These are phyloP conservation scores for Mustelus asterias DNA, from an alignment of 2,113 vertebrate species.

Conservation along the genomic window DNA sequence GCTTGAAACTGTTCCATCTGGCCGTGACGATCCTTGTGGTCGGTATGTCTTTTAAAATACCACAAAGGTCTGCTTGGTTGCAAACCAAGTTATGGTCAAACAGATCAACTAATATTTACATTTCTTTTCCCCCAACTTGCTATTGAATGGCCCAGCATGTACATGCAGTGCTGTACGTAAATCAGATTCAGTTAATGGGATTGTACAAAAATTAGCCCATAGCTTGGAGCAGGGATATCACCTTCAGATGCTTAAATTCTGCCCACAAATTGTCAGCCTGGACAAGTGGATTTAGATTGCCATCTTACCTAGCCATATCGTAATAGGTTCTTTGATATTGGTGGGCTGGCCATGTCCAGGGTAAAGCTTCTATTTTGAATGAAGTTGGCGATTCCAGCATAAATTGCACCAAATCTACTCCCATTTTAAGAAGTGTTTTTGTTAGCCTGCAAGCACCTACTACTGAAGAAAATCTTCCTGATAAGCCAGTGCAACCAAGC, in stretches of 20 bases:
- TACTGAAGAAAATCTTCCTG: not conserved
- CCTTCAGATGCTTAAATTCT: not conserved
- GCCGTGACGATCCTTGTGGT: not conserved
- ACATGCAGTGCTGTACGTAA: not conserved
- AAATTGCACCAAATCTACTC: not conserved
- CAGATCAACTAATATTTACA: not conserved
- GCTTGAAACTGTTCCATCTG: not conserved
- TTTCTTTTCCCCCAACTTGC: not conserved
- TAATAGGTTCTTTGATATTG: not conserved
- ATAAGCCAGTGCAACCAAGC: not conserved
- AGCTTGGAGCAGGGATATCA: not conserved
- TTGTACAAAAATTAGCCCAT: not conserved
- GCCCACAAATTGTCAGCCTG: not conserved
- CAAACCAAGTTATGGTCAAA: slow-evolving; percentile 11
- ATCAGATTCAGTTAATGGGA: not conserved
- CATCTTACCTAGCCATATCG: not conserved
- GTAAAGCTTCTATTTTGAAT: not conserved
- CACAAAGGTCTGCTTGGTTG: not conserved
- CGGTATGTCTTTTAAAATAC: not conserved
- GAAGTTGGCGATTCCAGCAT: not conserved
- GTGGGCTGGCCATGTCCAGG: not conserved
- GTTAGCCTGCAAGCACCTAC: not conserved
- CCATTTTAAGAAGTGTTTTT: not conserved
- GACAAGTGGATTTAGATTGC: not conserved
- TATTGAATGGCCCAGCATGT: not conserved